Evolutionary conservation across 2,797 vertebrate genomes (phyloP).

Genomic region (Oceanodroma leucorhoa): DNA sequence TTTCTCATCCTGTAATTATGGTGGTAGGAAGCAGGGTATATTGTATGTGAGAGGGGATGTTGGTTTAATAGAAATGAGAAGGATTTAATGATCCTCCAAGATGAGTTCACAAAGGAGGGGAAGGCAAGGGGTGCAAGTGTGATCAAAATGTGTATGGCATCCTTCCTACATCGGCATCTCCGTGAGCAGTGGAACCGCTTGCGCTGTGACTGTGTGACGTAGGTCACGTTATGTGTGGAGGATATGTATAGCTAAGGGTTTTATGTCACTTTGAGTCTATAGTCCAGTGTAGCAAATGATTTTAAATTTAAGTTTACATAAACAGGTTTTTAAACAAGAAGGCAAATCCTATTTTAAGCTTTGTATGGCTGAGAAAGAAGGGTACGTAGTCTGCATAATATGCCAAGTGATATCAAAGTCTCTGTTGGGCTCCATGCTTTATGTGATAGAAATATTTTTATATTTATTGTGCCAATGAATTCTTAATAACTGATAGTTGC

Average conservation of each 20-base stretch:
- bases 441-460: neutral
- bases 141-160: neutral
- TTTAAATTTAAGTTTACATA: neutral
- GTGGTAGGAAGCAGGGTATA: neutral
- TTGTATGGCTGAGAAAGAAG: neutral
- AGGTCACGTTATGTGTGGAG: accelerated
- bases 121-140: accelerated
- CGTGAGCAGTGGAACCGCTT: neutral
- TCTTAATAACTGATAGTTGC: neutral
- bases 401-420: neutral
- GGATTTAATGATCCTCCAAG: neutral
- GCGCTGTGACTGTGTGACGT: accelerated
- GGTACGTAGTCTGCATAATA: neutral
- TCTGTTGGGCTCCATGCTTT: neutral
- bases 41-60: neutral
- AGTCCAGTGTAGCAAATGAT: neutral
- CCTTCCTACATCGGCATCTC: neutral
- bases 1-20: neutral
- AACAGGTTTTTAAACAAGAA: neutral
- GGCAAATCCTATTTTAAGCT: neutral
- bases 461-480: neutral
- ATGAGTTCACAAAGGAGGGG: neutral
- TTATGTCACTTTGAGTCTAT: neutral
- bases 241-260: neutral
- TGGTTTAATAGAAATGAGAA: neutral